Conservation (phyloP, 2,888 invertebrate species). For the Scaptodrosophila latifasciaeformis region DNA sequence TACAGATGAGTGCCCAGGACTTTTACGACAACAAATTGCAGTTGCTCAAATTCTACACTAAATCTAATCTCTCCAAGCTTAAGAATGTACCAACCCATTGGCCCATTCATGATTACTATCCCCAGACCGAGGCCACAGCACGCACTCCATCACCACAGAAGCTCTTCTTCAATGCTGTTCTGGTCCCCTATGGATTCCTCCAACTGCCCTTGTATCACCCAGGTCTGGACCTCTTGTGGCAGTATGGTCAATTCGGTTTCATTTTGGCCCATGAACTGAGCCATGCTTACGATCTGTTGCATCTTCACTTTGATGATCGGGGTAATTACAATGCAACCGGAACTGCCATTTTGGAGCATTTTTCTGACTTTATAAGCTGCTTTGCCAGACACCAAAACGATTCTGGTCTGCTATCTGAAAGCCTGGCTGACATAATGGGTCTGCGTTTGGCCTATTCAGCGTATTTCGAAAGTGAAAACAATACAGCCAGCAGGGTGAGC, state of each 20-base stretch:
- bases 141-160: slow-evolving; percentile 63
- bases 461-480: slow-evolving; percentile 36
- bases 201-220: slow-evolving; percentile 55
- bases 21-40: slow-evolving; percentile 60
- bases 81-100: slow-evolving; percentile 26
- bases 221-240: slow-evolving; percentile 39
- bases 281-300: slow-evolving; percentile 63
- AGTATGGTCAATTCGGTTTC: slow-evolving; percentile 59
- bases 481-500: neutral
- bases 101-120: slow-evolving; percentile 40
- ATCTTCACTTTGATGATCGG: slow-evolving; percentile 57
- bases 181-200: slow-evolving; percentile 60
- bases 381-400: slow-evolving; percentile 25
- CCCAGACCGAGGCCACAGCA: slow-evolving; percentile 42
- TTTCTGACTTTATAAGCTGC: slow-evolving; percentile 47
- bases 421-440: slow-evolving; percentile 61
- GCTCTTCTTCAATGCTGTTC: slow-evolving; percentile 60
- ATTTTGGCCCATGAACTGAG: slow-evolving; percentile 64
- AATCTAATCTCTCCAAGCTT: slow-evolving; percentile 36
- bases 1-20: slow-evolving; percentile 33
- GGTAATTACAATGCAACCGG: slow-evolving; percentile 56
- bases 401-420: slow-evolving; percentile 48
- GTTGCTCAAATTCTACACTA: slow-evolving; percentile 41
- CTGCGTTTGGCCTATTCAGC: slow-evolving; percentile 53
- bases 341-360: slow-evolving; percentile 47